phyloP scores from a whole-genome alignment of 2,797 vertebrate genomes.

The Limnodromus scolopaceus region DNA sequence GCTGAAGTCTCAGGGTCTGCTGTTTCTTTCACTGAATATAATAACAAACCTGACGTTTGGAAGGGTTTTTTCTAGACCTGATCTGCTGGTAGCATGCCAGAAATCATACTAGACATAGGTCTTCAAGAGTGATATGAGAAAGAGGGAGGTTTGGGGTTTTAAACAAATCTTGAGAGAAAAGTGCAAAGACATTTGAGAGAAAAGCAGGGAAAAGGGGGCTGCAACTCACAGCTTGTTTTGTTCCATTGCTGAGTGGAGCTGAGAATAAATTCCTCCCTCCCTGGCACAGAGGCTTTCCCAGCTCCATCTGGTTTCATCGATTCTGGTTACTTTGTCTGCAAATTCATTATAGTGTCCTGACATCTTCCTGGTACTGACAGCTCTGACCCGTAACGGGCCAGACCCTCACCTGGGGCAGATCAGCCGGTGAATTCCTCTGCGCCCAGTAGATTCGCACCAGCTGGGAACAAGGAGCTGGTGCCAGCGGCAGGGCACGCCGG shows the following conservation, averaged over 20 bases:
- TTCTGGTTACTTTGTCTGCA: neutral
- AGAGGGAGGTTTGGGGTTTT: neutral
- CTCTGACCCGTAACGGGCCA: neutral
- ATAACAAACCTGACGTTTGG: neutral
- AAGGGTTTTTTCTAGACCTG: neutral
- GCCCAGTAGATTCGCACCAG: too few species aligned
- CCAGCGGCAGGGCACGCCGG: accelerated
- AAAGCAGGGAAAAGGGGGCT: neutral
- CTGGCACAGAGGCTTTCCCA: neutral
- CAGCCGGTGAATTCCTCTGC: accelerated
- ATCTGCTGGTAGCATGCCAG: neutral
- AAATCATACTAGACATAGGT: neutral
- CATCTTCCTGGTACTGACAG: neutral
- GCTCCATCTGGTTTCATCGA: neutral
- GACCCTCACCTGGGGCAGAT: neutral
- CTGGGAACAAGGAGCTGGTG: neutral
- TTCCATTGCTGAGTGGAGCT: neutral
- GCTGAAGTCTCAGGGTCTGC: neutral
- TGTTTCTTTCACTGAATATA: neutral
- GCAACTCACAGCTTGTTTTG: neutral
- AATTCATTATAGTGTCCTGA: neutral
- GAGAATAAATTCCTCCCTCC: neutral
- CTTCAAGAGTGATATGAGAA: neutral
- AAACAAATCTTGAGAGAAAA: neutral
- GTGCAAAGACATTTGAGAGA: neutral